Evolutionary conservation across 2,888 invertebrate genomes (phyloP), one percentile per base, ranked within the genome.

Genomic region (Xestoiulus laeticollis): DNA sequence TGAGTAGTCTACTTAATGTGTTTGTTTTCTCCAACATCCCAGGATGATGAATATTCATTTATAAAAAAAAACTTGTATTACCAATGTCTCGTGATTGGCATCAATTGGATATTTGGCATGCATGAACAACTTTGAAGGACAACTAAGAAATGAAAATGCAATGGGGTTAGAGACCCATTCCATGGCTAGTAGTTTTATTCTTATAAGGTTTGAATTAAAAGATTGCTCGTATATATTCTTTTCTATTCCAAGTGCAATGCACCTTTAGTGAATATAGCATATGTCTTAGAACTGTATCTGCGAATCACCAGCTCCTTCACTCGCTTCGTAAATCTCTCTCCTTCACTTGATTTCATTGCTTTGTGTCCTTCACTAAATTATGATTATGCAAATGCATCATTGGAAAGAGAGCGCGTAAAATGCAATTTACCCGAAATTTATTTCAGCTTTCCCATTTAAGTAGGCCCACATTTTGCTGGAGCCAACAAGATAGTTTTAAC

Each of bases 341-440:
- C 48, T 48, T 19, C n/a, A 59, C 53, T 59, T n/a, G 53, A 59
- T 59, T 59, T 59, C n/a, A 59, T 59, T 59, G 53, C 53, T 59
- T n/a, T n/a, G 53, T 59, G 53, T 59, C 53, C 53, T 19, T 59
- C 53, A n/a, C 53, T 59, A 59, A 59, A 59, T 59, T 59, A 59
- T 59, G 53, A 59, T 59, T 59, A 59, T 59, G 53, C 53, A 59
- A 59, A 59, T 59, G 53, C 53, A 59, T 59, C 53, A 59, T 59
- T 59, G 53, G 53, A 6, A 59, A 59, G 53, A 59, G 53, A 16
- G 19, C 53, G 53, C 53, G 53, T 59, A 59, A 59, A 59, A 59
- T 59, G 53, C 53, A 59, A 59, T 59, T 59, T 59, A 59, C 53
- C 6, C 53, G 53, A 59, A 59, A 59, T 59, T 59, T 59, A 59